Conservation (phyloP, 2,888 invertebrate species). For the Drosophila dives region DNA sequence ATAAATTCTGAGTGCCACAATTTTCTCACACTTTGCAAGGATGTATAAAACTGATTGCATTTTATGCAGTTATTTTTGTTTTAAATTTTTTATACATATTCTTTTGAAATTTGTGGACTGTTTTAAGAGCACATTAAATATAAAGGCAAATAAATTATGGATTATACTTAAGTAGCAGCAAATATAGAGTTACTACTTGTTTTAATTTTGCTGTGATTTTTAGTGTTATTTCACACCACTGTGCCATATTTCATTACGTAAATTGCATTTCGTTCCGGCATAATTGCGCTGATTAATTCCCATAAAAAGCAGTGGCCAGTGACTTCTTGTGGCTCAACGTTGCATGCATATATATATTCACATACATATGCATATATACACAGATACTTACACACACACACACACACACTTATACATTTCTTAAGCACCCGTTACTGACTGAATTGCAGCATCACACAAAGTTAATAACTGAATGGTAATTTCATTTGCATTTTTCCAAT, state of each 20-base stretch:
- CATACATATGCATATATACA: constrained; percentile 7
- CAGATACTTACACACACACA: not conserved
- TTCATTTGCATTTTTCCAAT: constrained; percentile 28
- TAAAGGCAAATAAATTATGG: too few relatives aligned
- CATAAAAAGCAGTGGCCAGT: constrained; percentile 56
- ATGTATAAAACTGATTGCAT: not conserved
- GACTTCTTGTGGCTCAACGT: constrained; percentile 18
- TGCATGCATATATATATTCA: constrained; percentile 9
- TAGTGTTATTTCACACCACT: constrained; percentile 36
- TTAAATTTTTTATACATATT: not conserved
- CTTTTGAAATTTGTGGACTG: not conserved
- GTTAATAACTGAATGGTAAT: constrained; percentile 55
- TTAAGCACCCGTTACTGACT: constrained; percentile 24
- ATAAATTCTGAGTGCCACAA: constrained; percentile 25
- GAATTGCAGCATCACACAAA: constrained; percentile 45
- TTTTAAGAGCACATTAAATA: not conserved
- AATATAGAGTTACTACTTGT: too few relatives aligned
- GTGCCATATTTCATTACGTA: constrained; percentile 64
- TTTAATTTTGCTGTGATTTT: not conserved
- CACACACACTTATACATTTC: constrained; percentile 10
- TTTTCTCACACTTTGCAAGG: constrained; percentile 8
- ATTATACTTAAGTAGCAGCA: not conserved
- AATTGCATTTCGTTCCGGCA: constrained; percentile 65
- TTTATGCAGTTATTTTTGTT: not conserved
- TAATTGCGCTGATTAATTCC: constrained; percentile 76